Evolutionary conservation across 1,140 invertebrate species (phyloP).

Genomic region (Saccostrea cuccullata): DNA sequence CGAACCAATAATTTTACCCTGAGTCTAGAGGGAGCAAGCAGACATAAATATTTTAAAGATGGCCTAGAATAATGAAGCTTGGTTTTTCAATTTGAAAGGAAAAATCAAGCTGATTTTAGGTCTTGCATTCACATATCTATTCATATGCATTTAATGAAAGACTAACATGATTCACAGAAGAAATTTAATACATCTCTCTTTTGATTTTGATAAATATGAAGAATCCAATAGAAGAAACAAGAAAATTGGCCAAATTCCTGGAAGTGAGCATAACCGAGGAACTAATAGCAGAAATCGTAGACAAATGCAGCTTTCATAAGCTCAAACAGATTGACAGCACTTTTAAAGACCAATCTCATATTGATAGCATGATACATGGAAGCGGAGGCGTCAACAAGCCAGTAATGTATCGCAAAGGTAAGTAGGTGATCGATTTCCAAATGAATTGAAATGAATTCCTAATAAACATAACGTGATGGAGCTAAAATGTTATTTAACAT

Average conservation of each 20-base stretch:
- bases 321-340: conserved; percentile 44
- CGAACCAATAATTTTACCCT: too few species aligned
- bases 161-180: too few species aligned
- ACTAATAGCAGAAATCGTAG: conserved; percentile 25
- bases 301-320: conserved; percentile 51
- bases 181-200: too few species aligned
- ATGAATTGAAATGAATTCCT: neutral
- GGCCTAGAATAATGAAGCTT: too few species aligned
- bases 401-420: conserved; percentile 60
- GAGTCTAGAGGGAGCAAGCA: too few species aligned
- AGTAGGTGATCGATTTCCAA: neutral
- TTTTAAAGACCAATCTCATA: neutral
- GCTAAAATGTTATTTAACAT: neutral
- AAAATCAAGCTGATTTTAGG: too few species aligned
- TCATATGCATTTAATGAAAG: too few species aligned
- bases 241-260: conserved; percentile 49
- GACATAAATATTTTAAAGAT: too few species aligned
- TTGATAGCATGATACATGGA: neutral
- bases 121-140: too few species aligned
- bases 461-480: neutral
- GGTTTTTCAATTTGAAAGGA: too few species aligned
- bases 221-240: conserved; percentile 45
- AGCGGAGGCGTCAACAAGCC: neutral
- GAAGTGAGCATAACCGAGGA: conserved; percentile 10
- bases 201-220: neutral